Evolutionary conservation across 1,140 invertebrate species (phyloP).

Genomic region (Papilio aristodemus): DNA sequence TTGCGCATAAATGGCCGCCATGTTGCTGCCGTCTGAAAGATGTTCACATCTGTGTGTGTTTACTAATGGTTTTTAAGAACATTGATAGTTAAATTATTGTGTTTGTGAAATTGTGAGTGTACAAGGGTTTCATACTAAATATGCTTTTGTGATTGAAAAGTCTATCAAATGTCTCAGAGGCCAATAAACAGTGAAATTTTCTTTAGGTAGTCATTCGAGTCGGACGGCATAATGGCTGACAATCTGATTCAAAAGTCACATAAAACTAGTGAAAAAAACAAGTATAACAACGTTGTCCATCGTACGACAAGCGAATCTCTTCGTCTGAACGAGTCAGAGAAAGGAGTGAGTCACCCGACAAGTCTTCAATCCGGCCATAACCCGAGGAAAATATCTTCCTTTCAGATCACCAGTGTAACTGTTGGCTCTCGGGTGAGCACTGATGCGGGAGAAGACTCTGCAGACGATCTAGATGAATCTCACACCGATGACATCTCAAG

Average conservation of each 20-base stretch:
- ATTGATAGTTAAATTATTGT: conserved; percentile 78
- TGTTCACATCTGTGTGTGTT: conserved; percentile 81
- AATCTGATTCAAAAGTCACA: conserved; percentile 82
- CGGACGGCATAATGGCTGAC: conserved; percentile 81
- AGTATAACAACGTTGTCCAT: conserved; percentile 84
- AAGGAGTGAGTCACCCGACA: conserved; percentile 79
- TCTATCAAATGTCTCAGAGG: conserved; percentile 79
- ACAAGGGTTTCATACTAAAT: conserved; percentile 77
- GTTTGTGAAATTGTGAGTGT: conserved; percentile 80
- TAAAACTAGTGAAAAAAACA: conserved; percentile 82
- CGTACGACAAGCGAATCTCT: conserved; percentile 89
- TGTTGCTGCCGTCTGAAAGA: conserved; percentile 81
- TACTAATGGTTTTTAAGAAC: conserved; percentile 80
- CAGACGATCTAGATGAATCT: conserved; percentile 96
- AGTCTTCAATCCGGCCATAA: conserved; percentile 79
- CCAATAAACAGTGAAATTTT: conserved; percentile 81
- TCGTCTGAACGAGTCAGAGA: conserved; percentile 84
- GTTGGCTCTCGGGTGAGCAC: conserved; percentile 89
- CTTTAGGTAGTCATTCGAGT: conserved; percentile 81
- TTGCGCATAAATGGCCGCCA: conserved; percentile 81
- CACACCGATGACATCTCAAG: conserved; percentile 93
- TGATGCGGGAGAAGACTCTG: conserved; percentile 94
- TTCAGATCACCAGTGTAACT: conserved; percentile 94
- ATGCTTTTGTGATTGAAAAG: conserved; percentile 73
- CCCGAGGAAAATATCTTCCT: conserved; percentile 91